Conservation (phyloP, 2,113 vertebrate genomes). For the Chionodraco myersi region DNA sequence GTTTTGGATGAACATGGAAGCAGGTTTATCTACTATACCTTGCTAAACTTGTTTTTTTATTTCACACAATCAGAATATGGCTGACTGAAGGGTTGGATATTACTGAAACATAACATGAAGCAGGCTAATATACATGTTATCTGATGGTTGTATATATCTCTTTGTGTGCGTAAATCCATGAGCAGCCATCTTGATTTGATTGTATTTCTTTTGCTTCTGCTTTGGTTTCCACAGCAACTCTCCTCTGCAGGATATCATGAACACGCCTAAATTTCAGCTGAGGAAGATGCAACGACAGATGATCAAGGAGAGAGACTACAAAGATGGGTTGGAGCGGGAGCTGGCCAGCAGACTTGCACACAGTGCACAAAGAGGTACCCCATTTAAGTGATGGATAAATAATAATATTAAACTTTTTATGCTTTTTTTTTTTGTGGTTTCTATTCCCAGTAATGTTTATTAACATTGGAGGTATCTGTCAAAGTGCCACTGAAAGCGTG, state of each 20-base stretch:
- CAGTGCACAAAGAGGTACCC: constrained; percentile 87
- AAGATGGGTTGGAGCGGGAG: constrained; percentile 88
- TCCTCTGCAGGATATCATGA: constrained; percentile 90
- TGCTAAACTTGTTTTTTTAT: background rate
- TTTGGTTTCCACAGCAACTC: constrained; percentile 77
- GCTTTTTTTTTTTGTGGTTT: background rate
- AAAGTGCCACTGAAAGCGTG: background rate
- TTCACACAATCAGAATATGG: background rate
- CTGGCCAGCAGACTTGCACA: constrained; percentile 79
- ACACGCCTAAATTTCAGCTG: constrained; percentile 92
- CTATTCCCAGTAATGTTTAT: background rate
- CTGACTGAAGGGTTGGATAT: background rate
- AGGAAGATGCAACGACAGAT: constrained; percentile 87
- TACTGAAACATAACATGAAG: background rate
- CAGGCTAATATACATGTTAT: background rate
- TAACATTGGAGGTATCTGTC: background rate
- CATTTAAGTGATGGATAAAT: background rate
- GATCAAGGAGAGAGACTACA: constrained; percentile 84
- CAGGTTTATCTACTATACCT: background rate
- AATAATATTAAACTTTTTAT: background rate
- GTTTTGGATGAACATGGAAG: background rate
- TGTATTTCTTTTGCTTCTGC: background rate
- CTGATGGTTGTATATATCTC: background rate
- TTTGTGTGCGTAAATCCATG: background rate
- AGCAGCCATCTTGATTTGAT: background rate